Percentiles rank a stretch among this genome's conserved stretches.
phyloP scores from a whole-genome alignment of 2,888 invertebrate species.

The Drosophila mulleri region DNA sequence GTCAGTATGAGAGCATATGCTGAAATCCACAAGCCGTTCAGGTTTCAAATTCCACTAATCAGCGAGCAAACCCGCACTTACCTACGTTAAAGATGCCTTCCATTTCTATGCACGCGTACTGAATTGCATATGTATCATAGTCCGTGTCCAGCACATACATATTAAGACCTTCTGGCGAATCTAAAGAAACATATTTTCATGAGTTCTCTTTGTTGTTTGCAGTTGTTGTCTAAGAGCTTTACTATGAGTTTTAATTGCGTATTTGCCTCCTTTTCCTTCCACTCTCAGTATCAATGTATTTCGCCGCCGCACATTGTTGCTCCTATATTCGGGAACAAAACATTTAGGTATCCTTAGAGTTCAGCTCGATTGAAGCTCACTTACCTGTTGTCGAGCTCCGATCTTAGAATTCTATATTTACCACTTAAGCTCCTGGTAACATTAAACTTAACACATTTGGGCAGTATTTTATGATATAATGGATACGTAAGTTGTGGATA shows the following conservation, averaged over 20 bases:
- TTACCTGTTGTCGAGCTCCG: constrained; percentile 9
- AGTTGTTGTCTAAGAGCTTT: not conserved
- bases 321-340: not conserved
- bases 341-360: not conserved
- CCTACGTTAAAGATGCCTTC: constrained; percentile 18
- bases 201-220: not conserved
- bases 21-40: constrained; percentile 4
- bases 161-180: constrained; percentile 3
- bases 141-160: constrained; percentile 87
- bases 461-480: accelerated
- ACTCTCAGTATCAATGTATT: not conserved
- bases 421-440: not conserved
- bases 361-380: not conserved
- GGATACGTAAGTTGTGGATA: constrained; percentile 28
- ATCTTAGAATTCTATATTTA: not conserved
- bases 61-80: constrained; percentile 18
- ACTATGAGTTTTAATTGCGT: not conserved
- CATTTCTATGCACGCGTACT: constrained; percentile 86
- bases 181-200: constrained; percentile 10
- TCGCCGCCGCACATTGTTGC: accelerated
- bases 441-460: constrained; percentile 17
- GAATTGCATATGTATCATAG: constrained; percentile 87
- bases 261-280: not conserved
- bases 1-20: constrained; percentile 43
- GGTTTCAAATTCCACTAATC: not conserved